Conservation (phyloP, 1,140 invertebrate genomes). For the Drosophila sp. region DNA sequence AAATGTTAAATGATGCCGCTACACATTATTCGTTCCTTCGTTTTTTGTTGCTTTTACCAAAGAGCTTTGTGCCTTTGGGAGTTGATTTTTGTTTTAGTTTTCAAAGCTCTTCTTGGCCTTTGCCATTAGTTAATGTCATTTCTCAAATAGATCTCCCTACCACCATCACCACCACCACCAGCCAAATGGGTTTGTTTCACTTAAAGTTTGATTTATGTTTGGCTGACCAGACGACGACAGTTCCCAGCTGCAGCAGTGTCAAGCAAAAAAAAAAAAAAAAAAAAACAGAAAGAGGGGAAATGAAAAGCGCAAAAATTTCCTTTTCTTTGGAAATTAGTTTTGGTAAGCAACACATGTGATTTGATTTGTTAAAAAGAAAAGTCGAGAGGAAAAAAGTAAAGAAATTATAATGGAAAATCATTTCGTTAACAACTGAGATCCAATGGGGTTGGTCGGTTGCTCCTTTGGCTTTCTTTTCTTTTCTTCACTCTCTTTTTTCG, state of each 20-base stretch:
- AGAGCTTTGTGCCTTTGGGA: conserved; percentile 29
- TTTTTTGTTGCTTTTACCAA: conserved; percentile 29
- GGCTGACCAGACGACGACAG: conserved; percentile 36
- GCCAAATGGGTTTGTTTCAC: conserved; percentile 38
- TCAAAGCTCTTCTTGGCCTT: conserved; percentile 28
- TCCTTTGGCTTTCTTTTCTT: not conserved
- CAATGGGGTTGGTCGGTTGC: not conserved
- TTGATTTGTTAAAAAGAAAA: conserved; percentile 63
- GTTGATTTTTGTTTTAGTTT: conserved; percentile 32
- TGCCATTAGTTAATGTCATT: conserved; percentile 60
- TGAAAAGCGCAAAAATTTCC: conserved; percentile 3
- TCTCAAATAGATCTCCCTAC: conserved; percentile 5
- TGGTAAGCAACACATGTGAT: conserved; percentile 57
- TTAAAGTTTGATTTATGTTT: conserved; percentile 68
- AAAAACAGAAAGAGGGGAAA: no score
- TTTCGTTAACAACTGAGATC: conserved; percentile 31
- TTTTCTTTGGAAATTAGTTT: conserved; percentile 56
- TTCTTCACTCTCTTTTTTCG: not conserved
- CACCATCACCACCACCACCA: not conserved
- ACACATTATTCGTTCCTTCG: conserved; percentile 30
- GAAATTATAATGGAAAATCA: conserved; percentile 55
- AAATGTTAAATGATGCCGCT: conserved; percentile 58
- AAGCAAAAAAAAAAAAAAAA: conserved; percentile 33
- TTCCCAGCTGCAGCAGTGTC: conserved; percentile 45
- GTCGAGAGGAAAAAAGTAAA: conserved; percentile 13